phyloP scores from a whole-genome alignment of 2,113 vertebrate genomes.

The Daboia siamensis region DNA sequence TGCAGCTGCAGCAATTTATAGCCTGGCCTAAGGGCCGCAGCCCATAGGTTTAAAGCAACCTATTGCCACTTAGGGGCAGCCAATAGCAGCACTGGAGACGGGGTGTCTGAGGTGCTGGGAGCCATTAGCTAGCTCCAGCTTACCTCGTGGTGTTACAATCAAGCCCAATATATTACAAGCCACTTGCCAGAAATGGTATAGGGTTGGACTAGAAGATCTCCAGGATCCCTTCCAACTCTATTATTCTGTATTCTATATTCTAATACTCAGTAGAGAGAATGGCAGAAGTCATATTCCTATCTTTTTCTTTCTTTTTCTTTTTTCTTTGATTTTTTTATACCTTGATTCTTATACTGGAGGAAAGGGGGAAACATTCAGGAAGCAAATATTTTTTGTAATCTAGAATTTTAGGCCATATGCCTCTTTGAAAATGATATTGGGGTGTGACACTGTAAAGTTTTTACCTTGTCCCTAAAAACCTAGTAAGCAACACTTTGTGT shows the following conservation, averaged over 20 bases:
- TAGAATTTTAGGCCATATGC: not conserved
- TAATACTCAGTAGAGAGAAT: not conserved
- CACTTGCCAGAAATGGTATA: too few relatives aligned
- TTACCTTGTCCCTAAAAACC: not conserved
- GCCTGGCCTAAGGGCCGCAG: too few relatives aligned
- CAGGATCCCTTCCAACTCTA: not conserved
- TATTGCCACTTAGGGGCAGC: too few relatives aligned
- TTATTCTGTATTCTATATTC: not conserved
- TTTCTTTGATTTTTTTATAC: not conserved
- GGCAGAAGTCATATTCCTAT: not conserved
- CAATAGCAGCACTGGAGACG: too few relatives aligned
- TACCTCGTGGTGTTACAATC: too few relatives aligned
- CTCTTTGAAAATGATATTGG: not conserved
- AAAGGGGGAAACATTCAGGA: not conserved
- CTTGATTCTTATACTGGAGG: not conserved
- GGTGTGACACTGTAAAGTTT: not conserved
- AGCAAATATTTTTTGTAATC: not conserved
- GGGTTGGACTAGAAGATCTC: not conserved
- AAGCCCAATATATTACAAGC: too few relatives aligned
- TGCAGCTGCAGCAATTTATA: too few relatives aligned
- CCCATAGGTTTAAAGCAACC: too few relatives aligned
- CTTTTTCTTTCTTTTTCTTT: not conserved
- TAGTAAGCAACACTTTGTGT: not conserved
- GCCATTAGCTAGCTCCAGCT: too few relatives aligned
- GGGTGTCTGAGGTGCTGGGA: too few relatives aligned